Evolutionary conservation across 2,888 invertebrate genomes (phyloP), one percentile per base, ranked within the genome.

Genomic region (Oxyscelio sp.): DNA sequence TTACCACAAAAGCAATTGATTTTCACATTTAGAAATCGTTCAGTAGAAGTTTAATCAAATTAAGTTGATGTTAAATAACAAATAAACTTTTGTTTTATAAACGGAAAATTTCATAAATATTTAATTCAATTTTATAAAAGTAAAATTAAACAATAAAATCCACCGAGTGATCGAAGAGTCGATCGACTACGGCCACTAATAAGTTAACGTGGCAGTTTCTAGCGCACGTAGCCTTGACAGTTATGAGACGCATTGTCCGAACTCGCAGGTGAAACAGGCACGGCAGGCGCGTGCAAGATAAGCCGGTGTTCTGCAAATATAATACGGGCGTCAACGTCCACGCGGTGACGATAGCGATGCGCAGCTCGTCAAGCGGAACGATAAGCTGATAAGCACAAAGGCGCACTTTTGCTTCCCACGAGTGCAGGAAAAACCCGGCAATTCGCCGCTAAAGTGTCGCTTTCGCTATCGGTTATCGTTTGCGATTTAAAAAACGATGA

Each of bases 361-460:
- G 88, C 86, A 81, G 63, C 80, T 73, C 70, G 88, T 83, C 88
- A 90, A 91, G 89, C 91, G 91, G 90, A 92, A 83, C 58, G 90
- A 90, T 90, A 90, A 88, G 85, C 61, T 83, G 91, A 90, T 91
- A 90, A 89, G 83, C 63, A 78, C 74, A 87, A 86, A 87, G 74
- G 74, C 77, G 83, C 71, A 85, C 87, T 83, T 87, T 86, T 85
- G 45, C 83, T 92, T 92, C 92, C 91, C 92, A 92, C 91, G 90
- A 88, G 59, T 43, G 34, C 22, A 9, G 45, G 43, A 15, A 34
- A 34, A 34, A n/a, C n/a, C n/a, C n/a, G n/a, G n/a, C n/a, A n/a
- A n/a, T n/a, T n/a, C n/a, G n/a, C n/a, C n/a, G n/a, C n/a, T n/a
- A n/a, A n/a, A n/a, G n/a, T n/a, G n/a, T n/a, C n/a, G n/a, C n/a